A percentile compares a stretch with the other conserved stretches of the same genome.
Conservation (phyloP, 2,113 vertebrate genomes). For the Calidris pygmaea region DNA sequence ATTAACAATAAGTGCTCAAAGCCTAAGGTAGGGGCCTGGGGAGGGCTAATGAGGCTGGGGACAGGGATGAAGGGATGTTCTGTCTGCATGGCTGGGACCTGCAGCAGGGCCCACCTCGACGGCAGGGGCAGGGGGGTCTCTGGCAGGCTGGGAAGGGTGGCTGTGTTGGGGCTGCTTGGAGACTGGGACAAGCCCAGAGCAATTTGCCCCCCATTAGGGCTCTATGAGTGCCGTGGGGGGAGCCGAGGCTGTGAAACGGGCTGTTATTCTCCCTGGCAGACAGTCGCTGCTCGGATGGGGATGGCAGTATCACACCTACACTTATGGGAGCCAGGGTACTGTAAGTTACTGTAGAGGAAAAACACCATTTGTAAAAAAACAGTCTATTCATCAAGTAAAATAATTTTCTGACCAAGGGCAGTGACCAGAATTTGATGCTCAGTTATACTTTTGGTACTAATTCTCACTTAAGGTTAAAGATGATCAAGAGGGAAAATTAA, state of each 20-base stretch:
- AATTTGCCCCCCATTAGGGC: too few relatives aligned
- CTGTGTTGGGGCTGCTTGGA: neutral
- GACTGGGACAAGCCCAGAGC: neutral
- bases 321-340: neutral
- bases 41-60: neutral
- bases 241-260: neutral
- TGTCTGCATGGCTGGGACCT: neutral
- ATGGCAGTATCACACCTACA: fast-evolving
- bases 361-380: neutral
- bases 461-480: neutral
- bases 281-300: neutral
- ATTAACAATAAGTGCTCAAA: neutral
- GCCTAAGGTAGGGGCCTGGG: fast-evolving
- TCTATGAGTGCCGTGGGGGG: fast-evolving
- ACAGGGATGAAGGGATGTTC: neutral
- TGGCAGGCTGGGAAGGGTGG: fast-evolving
- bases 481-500: neutral
- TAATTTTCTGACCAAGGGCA: neutral
- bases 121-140: neutral
- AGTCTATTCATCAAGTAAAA: neutral
- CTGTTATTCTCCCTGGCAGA: neutral
- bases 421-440: neutral
- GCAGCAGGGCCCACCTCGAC: neutral
- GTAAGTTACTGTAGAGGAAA: neutral
- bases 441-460: neutral